These are phyloP conservation scores for Schizothorax lantsangensis DNA, from an alignment of 2,797 vertebrate species.

Conservation along the genomic window DNA sequence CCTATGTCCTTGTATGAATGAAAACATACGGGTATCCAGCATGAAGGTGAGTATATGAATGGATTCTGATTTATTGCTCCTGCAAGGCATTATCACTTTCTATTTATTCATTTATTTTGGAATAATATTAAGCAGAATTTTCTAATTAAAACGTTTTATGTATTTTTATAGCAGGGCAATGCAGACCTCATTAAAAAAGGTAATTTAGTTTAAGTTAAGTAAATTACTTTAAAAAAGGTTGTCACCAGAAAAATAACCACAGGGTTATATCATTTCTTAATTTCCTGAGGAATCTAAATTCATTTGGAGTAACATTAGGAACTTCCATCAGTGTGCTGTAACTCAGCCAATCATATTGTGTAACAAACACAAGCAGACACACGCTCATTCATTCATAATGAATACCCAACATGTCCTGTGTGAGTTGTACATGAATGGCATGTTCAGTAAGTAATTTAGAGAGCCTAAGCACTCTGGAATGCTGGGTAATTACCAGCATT, in stretches of 20 bases:
- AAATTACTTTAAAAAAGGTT: slow-evolving; percentile 15
- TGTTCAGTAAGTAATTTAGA: slow-evolving; percentile 41
- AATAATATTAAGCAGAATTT: neutral
- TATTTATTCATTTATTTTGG: neutral
- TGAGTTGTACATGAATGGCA: slow-evolving; percentile 33
- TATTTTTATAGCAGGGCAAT: neutral
- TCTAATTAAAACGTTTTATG: neutral
- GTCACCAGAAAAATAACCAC: neutral
- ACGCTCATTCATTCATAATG: slow-evolving; percentile 25
- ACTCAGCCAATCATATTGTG: slow-evolving; percentile 20
- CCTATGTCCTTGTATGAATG: neutral
- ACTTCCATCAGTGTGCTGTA: slow-evolving; percentile 29
- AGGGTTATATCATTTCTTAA: neutral
- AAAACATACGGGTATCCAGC: neutral
- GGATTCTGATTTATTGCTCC: neutral
- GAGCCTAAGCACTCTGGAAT: slow-evolving; percentile 28
- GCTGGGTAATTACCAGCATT: slow-evolving; percentile 42
- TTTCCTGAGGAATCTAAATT: slow-evolving; percentile 35
- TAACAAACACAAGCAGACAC: slow-evolving; percentile 29
- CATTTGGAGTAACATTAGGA: slow-evolving; percentile 42
- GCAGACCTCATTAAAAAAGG: neutral
- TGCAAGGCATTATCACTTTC: neutral
- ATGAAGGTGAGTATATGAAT: neutral
- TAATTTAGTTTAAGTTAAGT: neutral
- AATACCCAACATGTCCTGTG: slow-evolving; percentile 33